These are phyloP conservation scores for Agrenia bidenticulata DNA, from an alignment of 2,888 invertebrate genomes.

Conservation along the genomic window DNA sequence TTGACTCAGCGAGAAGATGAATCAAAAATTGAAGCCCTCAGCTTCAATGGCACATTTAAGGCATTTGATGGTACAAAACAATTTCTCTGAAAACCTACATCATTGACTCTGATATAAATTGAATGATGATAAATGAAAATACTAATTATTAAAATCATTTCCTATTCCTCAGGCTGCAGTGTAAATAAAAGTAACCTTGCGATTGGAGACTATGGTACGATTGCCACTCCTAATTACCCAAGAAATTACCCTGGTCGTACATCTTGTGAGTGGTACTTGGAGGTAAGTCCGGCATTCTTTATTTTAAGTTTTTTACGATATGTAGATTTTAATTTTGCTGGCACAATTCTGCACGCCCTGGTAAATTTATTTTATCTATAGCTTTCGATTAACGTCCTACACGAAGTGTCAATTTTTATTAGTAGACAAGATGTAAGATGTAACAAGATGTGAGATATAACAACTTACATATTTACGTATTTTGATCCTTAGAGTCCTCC, in stretches of 20 bases:
- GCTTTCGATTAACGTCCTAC: background rate
- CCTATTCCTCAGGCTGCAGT: conserved; percentile 43
- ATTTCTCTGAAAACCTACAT: background rate
- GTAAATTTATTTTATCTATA: too few relatives aligned
- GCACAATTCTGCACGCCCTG: background rate
- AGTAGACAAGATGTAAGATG: conserved; percentile 12
- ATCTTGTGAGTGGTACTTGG: conserved; percentile 49
- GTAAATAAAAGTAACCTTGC: conserved; percentile 40
- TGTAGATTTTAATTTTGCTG: background rate
- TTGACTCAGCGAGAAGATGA: conserved; percentile 31
- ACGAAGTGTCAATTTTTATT: too few relatives aligned
- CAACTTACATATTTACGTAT: background rate
- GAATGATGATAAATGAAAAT: too few relatives aligned
- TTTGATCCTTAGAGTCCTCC: conserved; percentile 29
- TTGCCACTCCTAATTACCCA: conserved; percentile 50
- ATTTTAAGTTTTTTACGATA: too few relatives aligned
- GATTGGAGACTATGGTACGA: conserved; percentile 40
- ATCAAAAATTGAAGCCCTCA: conserved; percentile 30
- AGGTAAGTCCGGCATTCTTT: conserved; percentile 37
- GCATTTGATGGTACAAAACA: conserved; percentile 30
- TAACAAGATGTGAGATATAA: background rate
- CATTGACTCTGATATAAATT: conserved; percentile 7
- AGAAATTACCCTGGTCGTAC: conserved; percentile 50
- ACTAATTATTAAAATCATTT: conserved; percentile 5
- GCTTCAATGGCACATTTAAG: conserved; percentile 33